Conservation (phyloP, 2,888 invertebrate genomes). For the Chrysopilus asiliformis region DNA sequence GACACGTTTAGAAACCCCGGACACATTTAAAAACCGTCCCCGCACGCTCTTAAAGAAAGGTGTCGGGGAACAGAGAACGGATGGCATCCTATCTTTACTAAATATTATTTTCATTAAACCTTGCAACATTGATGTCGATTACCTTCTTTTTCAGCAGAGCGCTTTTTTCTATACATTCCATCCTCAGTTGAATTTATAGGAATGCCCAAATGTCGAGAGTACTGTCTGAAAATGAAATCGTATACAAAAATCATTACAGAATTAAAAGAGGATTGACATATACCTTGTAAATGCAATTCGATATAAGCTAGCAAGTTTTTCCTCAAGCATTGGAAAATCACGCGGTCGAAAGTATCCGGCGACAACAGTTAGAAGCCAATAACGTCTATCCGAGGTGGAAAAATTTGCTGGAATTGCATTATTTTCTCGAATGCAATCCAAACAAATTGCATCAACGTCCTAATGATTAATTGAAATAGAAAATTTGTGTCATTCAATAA, state of each 20-base stretch:
- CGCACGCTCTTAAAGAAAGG: no score
- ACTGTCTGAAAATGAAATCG: slow-evolving; percentile 45
- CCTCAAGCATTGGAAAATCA: slow-evolving; percentile 52
- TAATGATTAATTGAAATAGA: slow-evolving; percentile 14
- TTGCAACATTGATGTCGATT: no score
- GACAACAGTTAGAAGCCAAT: slow-evolving; percentile 71
- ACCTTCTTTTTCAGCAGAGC: no score
- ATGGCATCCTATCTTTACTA: no score
- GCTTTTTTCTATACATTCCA: no score
- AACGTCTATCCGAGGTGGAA: slow-evolving; percentile 48
- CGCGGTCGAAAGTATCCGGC: slow-evolving; percentile 40
- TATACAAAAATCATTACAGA: neutral
- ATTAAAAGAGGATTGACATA: slow-evolving; percentile 4
- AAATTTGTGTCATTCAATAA: neutral
- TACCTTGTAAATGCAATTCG: slow-evolving; percentile 69
- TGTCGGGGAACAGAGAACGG: no score
- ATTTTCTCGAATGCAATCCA: slow-evolving; percentile 20
- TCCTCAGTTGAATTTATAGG: no score
- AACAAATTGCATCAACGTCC: slow-evolving; percentile 26
- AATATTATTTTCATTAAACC: no score
- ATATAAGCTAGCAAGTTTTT: slow-evolving; percentile 62
- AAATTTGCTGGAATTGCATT: slow-evolving; percentile 24
- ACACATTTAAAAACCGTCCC: no score
- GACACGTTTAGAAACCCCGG: no score
- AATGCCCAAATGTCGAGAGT: slow-evolving; percentile 66